These are phyloP conservation scores for Hypocryptadius cinnamomeus DNA, from an alignment of 2,113 vertebrate species.

Conservation along the genomic window DNA sequence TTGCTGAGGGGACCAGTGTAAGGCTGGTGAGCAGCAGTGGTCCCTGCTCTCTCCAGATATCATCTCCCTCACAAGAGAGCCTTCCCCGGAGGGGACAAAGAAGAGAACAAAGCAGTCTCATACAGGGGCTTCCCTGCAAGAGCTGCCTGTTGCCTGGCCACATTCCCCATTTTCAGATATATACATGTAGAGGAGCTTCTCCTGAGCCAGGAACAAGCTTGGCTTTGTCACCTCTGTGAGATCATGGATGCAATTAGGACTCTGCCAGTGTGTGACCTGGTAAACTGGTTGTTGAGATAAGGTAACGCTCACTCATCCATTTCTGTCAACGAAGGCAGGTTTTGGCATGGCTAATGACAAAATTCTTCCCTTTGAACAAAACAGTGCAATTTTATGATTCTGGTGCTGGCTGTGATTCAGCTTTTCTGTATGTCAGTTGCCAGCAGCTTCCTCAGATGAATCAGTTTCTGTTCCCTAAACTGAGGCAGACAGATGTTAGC, in stretches of 20 bases:
- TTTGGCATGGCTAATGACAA: constrained; percentile 30
- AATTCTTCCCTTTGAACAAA: constrained; percentile 16
- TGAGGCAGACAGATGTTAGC: constrained; percentile 44
- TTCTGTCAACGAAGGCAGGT: not conserved
- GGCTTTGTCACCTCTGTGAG: not conserved
- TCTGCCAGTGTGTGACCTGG: constrained; percentile 9
- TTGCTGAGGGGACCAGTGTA: not conserved
- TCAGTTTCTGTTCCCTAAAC: constrained; percentile 35
- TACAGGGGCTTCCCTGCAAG: not conserved
- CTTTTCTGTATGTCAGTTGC: constrained; percentile 24
- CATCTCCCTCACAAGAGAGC: not conserved
- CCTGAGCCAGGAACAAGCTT: not conserved
- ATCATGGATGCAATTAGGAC: not conserved
- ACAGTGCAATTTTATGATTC: constrained; percentile 15
- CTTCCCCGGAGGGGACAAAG: not conserved
- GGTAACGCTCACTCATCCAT: not conserved
- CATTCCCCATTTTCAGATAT: not conserved
- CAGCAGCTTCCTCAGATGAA: constrained; percentile 55
- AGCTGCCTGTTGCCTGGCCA: not conserved
- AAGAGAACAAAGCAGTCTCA: accelerated
- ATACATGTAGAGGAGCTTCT: not conserved
- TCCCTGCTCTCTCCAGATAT: not conserved
- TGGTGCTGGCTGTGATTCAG: constrained; percentile 44
- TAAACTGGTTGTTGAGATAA: constrained; percentile 30
- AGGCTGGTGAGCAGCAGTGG: not conserved